Evolutionary conservation across 2,888 invertebrate genomes (phyloP).

Genomic region (Lithodes maja): DNA sequence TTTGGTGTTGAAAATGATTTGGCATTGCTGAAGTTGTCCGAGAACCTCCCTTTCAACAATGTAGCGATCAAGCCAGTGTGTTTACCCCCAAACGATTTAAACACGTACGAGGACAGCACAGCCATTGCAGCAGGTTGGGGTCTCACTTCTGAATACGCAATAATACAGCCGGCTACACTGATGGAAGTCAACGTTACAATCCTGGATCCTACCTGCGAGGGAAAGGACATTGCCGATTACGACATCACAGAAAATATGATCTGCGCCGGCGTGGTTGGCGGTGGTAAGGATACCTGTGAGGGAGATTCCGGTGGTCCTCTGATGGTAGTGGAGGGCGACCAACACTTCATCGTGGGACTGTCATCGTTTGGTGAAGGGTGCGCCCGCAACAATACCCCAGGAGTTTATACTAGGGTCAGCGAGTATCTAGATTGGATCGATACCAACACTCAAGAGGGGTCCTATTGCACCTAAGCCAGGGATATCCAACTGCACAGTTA

Average conservation of each 20-base stretch:
- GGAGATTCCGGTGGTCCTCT: constrained; percentile 70
- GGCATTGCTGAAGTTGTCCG: constrained; percentile 10
- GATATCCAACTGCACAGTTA: too few species aligned
- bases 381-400: constrained; percentile 37
- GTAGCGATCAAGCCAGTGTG: constrained; percentile 20
- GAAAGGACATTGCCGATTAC: background rate
- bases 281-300: constrained; percentile 58
- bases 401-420: constrained; percentile 57
- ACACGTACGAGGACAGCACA: constrained; percentile 16
- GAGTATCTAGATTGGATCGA: constrained; percentile 57
- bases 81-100: background rate
- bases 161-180: background rate
- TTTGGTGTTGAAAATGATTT: constrained; percentile 30
- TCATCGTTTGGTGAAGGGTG: constrained; percentile 61
- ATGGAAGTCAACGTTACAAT: constrained; percentile 23
- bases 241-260: constrained; percentile 54
- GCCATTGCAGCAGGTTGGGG: constrained; percentile 36
- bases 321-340: constrained; percentile 29
- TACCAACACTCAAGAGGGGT: constrained; percentile 27
- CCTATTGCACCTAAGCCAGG: background rate
- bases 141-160: background rate
- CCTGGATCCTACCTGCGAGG: constrained; percentile 19
- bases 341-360: constrained; percentile 36
- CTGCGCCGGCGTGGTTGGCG: constrained; percentile 38
- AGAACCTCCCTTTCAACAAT: background rate